Percentiles rank a stretch among this genome's conserved stretches.
These are phyloP conservation scores for Gymnobelideus leadbeateri DNA, from an alignment of 2,113 vertebrate genomes.

Conservation along the genomic window DNA sequence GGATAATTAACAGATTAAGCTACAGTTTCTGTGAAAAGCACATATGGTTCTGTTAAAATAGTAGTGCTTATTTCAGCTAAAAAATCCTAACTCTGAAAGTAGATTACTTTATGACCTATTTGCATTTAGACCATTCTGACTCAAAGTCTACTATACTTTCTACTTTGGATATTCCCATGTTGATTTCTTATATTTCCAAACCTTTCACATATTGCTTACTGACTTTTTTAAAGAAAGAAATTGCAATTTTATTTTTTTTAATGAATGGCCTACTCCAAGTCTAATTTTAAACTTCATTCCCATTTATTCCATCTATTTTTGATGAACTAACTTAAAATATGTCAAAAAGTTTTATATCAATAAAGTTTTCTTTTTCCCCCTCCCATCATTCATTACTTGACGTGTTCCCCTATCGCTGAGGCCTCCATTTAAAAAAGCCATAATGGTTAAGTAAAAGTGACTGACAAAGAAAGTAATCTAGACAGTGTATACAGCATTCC, in stretches of 20 bases:
- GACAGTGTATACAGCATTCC: neutral
- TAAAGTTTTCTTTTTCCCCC: neutral
- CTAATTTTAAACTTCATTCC: neutral
- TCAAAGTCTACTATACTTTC: neutral
- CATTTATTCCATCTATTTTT: neutral
- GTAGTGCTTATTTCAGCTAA: neutral
- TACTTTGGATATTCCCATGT: neutral
- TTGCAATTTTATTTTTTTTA: neutral
- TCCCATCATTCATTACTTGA: neutral
- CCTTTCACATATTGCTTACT: neutral
- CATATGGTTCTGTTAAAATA: neutral
- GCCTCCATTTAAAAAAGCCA: neutral
- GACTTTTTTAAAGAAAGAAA: neutral
- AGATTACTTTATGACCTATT: neutral
- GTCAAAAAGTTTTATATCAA: neutral
- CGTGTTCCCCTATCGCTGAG: neutral
- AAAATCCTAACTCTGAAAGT: neutral
- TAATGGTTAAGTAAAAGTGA: neutral
- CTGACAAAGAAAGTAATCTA: neutral
- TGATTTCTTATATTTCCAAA: neutral
- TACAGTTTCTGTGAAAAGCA: conserved; percentile 14
- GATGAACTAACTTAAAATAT: neutral
- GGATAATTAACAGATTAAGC: neutral
- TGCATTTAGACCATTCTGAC: neutral
- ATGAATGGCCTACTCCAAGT: neutral